A percentile compares a stretch with the other conserved stretches of the same genome.
phyloP scores from a whole-genome alignment of 2,113 vertebrate species.

The Leucoraja erinaceus region DNA sequence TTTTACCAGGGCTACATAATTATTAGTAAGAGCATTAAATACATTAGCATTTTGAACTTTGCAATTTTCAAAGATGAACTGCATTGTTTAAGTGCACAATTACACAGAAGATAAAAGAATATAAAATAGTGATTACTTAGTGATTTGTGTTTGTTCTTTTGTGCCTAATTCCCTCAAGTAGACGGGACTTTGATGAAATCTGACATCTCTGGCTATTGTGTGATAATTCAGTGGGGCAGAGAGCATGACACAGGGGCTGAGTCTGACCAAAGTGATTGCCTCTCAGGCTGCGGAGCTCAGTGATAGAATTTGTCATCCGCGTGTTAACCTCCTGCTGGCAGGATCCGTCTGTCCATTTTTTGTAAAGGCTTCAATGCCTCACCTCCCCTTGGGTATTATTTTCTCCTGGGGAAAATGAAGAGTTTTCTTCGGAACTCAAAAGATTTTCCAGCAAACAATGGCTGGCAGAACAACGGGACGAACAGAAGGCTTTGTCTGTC shows the following conservation, averaged over 20 bases:
- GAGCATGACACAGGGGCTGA: constrained; percentile 48
- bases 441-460: constrained; percentile 41
- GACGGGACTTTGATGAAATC: constrained; percentile 43
- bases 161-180: constrained; percentile 40
- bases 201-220: constrained; percentile 46
- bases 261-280: constrained; percentile 45
- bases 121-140: neutral
- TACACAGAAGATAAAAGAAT: neutral
- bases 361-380: constrained; percentile 49
- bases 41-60: neutral
- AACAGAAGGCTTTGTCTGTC: constrained; percentile 46
- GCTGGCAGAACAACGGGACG: constrained; percentile 45
- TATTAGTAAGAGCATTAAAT: neutral
- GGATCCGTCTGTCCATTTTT: constrained; percentile 45
- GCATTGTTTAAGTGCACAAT: neutral
- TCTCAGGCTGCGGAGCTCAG: constrained; percentile 40
- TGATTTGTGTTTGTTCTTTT: constrained; percentile 35
- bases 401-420: constrained; percentile 43
- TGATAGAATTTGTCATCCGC: constrained; percentile 52
- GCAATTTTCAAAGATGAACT: neutral
- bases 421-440: constrained; percentile 42
- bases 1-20: neutral
- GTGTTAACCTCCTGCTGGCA: constrained; percentile 52
- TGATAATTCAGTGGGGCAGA: constrained; percentile 44
- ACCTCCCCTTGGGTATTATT: constrained; percentile 38